Conservation (phyloP, 2,113 vertebrate genomes). For the Arenaria interpres region DNA sequence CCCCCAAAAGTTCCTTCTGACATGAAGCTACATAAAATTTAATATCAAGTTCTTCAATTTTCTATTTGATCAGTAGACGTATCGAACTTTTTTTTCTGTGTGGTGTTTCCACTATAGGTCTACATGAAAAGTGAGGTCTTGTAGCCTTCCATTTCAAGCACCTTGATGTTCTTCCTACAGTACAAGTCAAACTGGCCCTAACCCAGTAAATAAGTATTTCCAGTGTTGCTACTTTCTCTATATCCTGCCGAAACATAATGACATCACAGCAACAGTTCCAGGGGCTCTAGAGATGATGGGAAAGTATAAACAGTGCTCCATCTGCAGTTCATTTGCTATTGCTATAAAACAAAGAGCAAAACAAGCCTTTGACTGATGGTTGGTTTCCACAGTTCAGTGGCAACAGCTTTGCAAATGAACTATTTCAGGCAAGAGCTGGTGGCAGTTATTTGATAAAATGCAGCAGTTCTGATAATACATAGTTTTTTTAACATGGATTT, state of each 20-base stretch:
- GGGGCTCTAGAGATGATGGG: not conserved
- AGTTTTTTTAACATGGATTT: not conserved
- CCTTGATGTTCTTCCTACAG: not conserved
- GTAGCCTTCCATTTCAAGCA: not conserved
- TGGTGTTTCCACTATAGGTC: not conserved
- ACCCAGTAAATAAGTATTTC: not conserved
- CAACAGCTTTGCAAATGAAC: conserved; percentile 23
- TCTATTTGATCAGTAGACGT: not conserved
- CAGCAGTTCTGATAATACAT: conserved; percentile 12
- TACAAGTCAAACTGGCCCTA: not conserved
- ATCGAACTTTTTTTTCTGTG: rapidly evolving
- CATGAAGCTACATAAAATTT: not conserved
- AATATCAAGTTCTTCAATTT: not conserved
- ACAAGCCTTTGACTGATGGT: conserved; percentile 38
- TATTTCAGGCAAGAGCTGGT: conserved; percentile 5
- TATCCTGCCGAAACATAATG: not conserved
- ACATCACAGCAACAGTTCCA: not conserved
- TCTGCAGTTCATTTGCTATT: conserved; percentile 50
- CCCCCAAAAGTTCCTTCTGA: not conserved
- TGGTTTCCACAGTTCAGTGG: conserved; percentile 46
- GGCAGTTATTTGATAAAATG: conserved; percentile 54
- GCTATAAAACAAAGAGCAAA: not conserved
- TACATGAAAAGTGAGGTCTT: not conserved
- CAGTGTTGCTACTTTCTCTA: not conserved
- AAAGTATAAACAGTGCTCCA: conserved; percentile 57